These are phyloP conservation scores for Drosophila sp. DNA, from an alignment of 1,140 invertebrate genomes.

Conservation along the genomic window DNA sequence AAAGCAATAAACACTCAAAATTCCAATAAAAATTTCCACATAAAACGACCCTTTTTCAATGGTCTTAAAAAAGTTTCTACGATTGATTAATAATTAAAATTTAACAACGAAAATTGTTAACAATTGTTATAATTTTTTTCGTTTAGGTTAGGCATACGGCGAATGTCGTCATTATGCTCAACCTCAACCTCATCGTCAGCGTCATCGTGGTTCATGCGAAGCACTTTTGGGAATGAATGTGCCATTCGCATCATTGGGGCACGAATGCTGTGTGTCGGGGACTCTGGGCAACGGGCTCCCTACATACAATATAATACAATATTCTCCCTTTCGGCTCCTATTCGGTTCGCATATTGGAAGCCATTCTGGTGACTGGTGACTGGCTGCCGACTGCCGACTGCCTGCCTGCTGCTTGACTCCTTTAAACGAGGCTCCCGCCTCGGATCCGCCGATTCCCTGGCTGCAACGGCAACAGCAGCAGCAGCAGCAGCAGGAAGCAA, in stretches of 20 bases:
- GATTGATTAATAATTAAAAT: not conserved
- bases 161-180: no score
- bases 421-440: conserved; percentile 6
- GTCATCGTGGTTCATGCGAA: not conserved
- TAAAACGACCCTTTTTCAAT: no score
- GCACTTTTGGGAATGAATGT: not conserved
- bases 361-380: conserved; percentile 10
- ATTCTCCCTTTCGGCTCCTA: conserved; percentile 5
- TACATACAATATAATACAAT: conserved; percentile 5
- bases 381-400: conserved; percentile 22
- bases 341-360: conserved; percentile 35
- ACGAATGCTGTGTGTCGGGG: not conserved
- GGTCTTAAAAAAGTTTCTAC: no score
- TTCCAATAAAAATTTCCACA: no score
- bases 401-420: conserved; percentile 4
- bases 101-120: not conserved
- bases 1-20: not conserved
- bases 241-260: conserved; percentile 5
- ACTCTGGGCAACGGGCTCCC: not conserved
- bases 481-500: conserved; percentile 34
- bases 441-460: conserved; percentile 27
- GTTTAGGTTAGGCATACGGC: no score
- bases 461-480: conserved; percentile 13
- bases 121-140: not conserved
- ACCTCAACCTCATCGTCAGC: no score